Evolutionary conservation across 2,113 vertebrate species (phyloP).

Genomic region (Cromileptes altivelis): DNA sequence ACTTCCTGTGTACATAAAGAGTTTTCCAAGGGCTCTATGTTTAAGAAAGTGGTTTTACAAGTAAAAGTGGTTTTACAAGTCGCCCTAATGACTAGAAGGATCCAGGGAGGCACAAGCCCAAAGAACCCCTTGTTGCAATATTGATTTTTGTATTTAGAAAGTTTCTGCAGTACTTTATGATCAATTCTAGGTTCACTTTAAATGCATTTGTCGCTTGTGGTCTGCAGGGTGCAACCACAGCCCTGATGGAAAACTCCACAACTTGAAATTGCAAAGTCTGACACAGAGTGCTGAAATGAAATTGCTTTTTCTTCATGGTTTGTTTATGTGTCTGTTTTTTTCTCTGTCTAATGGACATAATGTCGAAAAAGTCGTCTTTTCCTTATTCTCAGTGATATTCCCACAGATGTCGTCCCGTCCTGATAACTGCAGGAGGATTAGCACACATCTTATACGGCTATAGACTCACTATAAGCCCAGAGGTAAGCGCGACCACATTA

Average conservation of each 20-base stretch:
- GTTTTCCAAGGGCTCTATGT: background rate
- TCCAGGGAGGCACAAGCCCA: background rate
- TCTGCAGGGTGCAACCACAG: background rate
- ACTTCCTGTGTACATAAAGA: background rate
- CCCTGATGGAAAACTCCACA: background rate
- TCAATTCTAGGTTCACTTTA: background rate
- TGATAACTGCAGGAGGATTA: background rate
- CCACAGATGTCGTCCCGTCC: background rate
- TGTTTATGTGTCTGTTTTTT: background rate
- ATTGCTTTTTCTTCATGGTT: background rate
- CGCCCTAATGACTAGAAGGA: background rate
- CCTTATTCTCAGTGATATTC: background rate
- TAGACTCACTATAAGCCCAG: slow-evolving; percentile 87
- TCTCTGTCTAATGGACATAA: background rate
- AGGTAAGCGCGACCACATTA: slow-evolving; percentile 84
- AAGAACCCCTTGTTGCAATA: background rate
- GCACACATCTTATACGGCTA: too few relatives aligned
- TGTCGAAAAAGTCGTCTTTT: background rate
- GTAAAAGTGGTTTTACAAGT: background rate
- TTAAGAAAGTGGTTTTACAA: background rate
- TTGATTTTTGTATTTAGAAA: background rate
- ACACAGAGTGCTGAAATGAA: background rate
- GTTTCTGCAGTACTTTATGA: background rate
- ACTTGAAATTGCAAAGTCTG: background rate
- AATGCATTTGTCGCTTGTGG: background rate